Evolutionary conservation across 1,140 invertebrate genomes (phyloP).

Genomic region (Helicoverpa armigera): DNA sequence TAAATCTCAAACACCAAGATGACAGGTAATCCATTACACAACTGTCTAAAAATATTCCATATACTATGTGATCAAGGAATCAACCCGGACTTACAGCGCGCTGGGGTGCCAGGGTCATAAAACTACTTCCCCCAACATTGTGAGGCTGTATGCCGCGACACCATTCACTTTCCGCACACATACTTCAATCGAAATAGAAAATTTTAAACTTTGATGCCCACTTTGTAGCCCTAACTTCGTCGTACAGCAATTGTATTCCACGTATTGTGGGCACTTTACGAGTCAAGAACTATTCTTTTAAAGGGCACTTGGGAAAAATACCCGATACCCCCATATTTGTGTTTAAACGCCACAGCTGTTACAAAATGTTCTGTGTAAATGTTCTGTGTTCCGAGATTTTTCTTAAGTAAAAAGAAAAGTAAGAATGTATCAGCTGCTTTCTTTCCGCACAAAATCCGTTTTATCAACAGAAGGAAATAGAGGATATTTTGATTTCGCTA

Average conservation of each 20-base stretch:
- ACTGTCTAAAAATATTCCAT: slow-evolving; percentile 35
- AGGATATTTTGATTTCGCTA: background rate
- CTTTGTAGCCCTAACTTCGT: slow-evolving; percentile 42
- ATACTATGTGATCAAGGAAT: slow-evolving; percentile 76
- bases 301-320: slow-evolving; percentile 13
- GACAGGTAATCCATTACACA: background rate
- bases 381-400: background rate
- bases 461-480: slow-evolving; percentile 16
- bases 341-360: slow-evolving; percentile 20
- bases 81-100: slow-evolving; percentile 74
- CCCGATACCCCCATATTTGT: background rate
- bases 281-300: slow-evolving; percentile 10
- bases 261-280: background rate
- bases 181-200: slow-evolving; percentile 59
- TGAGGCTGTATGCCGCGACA: slow-evolving; percentile 60
- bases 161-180: slow-evolving; percentile 65
- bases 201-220: slow-evolving; percentile 46
- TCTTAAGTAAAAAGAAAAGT: slow-evolving; percentile 12
- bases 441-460: background rate
- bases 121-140: slow-evolving; percentile 74
- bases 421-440: background rate
- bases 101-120: slow-evolving; percentile 79
- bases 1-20: too few relatives aligned
- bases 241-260: background rate
- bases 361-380: background rate